Evolutionary conservation across 2,888 invertebrate species (phyloP), one percentile per base, ranked within the genome.

Genomic region (Ophioninae sp.): DNA sequence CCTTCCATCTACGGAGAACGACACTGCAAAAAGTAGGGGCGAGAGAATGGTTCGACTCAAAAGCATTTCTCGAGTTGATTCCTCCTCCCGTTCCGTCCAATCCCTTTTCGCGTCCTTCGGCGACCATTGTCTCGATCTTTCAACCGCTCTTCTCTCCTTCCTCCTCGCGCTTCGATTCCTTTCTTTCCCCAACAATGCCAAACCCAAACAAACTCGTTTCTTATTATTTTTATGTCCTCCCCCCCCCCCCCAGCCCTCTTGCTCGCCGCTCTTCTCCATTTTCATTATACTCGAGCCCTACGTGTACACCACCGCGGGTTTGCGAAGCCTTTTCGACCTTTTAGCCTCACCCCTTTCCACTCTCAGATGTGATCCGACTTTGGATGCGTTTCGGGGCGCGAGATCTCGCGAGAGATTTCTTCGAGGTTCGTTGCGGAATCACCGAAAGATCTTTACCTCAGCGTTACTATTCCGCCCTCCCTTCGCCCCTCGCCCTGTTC

Each of bases 1-100:
- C 88, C 85, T 85, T 85, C 73, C 86, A 83, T 82, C 77, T 85
- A 57, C 64, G 20, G 30, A 3, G 30, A 59, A 65, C 17, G 64
- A 50, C 17, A 50, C 50, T 17, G 13, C 81, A 50, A 59, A 73
- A 65, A 79, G 41, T 50, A 73, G 73, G 61, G 50, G 50, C 50
- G 50, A 17, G 50, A 17, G 59, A 39, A 20, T 61, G 80, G 64
- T 67, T 67, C 78, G 21, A 67, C 62, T 77, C 59, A 41, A 44
- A 81, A 75, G 75, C 67, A n/a, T 70, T 81, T 78, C 68, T 7
- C 79, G 20, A 79, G 30, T 50, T 17, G 50, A 50, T 50, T 50
- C 13, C 50, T 50, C 50, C 50, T 50, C 13, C 50, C 50, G 13
- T 17, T 50, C 50, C 17, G 17, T 13, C 72, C 72, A 61, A 64